These are phyloP conservation scores for Piliocolobus tephrosceles DNA, from an alignment of 2,113 vertebrate species.

Conservation along the genomic window DNA sequence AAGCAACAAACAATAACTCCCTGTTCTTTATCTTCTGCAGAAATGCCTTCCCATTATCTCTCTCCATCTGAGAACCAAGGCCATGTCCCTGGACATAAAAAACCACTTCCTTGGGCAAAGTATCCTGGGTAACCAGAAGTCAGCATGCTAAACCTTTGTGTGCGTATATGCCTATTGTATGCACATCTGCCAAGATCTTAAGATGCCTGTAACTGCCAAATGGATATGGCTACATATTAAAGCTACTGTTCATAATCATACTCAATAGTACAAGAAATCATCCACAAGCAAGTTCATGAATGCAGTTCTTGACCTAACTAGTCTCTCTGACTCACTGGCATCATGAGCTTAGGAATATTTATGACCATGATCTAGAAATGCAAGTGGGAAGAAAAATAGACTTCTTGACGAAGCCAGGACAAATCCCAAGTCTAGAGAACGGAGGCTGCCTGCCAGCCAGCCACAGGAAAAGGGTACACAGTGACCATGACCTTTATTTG, in stretches of 20 bases:
- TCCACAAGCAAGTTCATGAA: background rate
- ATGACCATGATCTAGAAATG: background rate
- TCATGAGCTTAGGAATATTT: background rate
- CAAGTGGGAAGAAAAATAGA: background rate
- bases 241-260: background rate
- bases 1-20: slow-evolving; percentile 1
- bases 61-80: slow-evolving; percentile 21
- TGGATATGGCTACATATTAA: background rate
- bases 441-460: background rate
- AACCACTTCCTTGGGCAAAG: slow-evolving; percentile 23
- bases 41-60: background rate
- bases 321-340: background rate
- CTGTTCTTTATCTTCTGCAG: slow-evolving; percentile 1
- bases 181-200: slow-evolving; percentile 12
- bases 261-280: background rate
- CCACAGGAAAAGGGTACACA: background rate
- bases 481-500: background rate
- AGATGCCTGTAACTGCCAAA: background rate
- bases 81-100: slow-evolving; percentile 4
- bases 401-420: slow-evolving; percentile 11
- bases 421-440: slow-evolving; percentile 12
- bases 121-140: background rate
- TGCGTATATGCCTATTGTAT: background rate
- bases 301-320: background rate
- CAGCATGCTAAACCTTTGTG: background rate